A percentile compares a stretch with the other conserved stretches of the same genome.
phyloP scores from a whole-genome alignment of 2,797 vertebrate genomes.

The Acanthurus leucopareius region DNA sequence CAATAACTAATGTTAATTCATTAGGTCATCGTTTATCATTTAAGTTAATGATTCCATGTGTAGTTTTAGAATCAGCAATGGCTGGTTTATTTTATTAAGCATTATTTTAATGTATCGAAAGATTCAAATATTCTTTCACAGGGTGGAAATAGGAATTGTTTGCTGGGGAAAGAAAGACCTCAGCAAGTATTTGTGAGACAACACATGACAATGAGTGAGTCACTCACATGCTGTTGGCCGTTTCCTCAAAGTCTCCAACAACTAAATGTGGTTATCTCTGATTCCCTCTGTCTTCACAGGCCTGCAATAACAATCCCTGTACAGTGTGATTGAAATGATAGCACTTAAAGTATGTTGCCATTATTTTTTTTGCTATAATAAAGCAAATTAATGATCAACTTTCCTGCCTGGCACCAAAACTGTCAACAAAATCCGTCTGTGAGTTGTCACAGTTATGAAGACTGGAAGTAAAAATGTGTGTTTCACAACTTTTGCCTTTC shows the following conservation, averaged over 20 bases:
- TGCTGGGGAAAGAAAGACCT: conserved; percentile 62
- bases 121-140: not conserved
- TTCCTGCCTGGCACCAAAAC: not conserved
- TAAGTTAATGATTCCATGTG: not conserved
- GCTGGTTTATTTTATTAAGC: not conserved
- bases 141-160: conserved; percentile 19
- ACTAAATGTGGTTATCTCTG: conserved; percentile 33
- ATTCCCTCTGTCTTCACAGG: conserved; percentile 10
- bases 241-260: conserved; percentile 68
- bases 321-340: not conserved
- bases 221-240: conserved; percentile 71
- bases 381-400: conserved; percentile 41
- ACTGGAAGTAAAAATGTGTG: no score
- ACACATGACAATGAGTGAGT: conserved; percentile 75
- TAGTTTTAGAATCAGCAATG: not conserved
- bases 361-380: not conserved
- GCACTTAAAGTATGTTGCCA: no score
- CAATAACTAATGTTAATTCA: not conserved
- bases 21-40: not conserved
- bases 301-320: not conserved
- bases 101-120: not conserved
- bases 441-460: no score
- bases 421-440: not conserved
- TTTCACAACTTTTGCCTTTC: not conserved
- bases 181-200: conserved; percentile 65